These are phyloP conservation scores for Drosophila mayri DNA, from an alignment of 1,140 invertebrate genomes.

Conservation along the genomic window DNA sequence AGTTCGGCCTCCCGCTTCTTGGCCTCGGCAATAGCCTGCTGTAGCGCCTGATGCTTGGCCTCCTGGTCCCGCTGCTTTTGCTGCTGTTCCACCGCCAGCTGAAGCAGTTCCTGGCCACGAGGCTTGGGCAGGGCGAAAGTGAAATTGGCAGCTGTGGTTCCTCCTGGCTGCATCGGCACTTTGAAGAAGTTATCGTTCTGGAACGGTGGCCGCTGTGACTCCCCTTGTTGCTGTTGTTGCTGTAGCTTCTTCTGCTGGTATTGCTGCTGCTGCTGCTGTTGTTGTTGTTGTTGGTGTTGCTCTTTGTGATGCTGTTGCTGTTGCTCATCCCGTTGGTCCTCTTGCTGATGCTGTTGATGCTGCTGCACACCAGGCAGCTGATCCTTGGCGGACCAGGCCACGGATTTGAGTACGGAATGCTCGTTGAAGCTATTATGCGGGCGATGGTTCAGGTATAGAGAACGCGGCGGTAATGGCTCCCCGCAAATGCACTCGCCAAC, in stretches of 20 bases:
- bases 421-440: constrained; percentile 89
- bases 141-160: not conserved
- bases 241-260: not conserved
- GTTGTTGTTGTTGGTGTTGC: not conserved
- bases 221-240: not conserved
- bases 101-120: not conserved
- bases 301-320: no score
- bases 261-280: not conserved
- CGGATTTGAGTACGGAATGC: constrained; percentile 85
- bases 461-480: constrained; percentile 85
- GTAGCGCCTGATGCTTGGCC: constrained; percentile 44
- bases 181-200: constrained; percentile 55
- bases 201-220: not conserved
- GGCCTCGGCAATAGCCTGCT: constrained; percentile 53
- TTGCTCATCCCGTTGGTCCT: no score
- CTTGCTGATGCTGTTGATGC: not conserved
- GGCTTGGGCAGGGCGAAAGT: constrained; percentile 17
- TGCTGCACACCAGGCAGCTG: constrained; percentile 49
- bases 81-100: not conserved
- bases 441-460: constrained; percentile 85
- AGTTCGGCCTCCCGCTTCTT: constrained; percentile 60
- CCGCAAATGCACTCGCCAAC: constrained; percentile 90
- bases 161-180: constrained; percentile 50
- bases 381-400: constrained; percentile 74
- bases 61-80: constrained; percentile 28